Evolutionary conservation across 2,113 vertebrate species (phyloP).

Genomic region (Nothoprocta pentlandii): DNA sequence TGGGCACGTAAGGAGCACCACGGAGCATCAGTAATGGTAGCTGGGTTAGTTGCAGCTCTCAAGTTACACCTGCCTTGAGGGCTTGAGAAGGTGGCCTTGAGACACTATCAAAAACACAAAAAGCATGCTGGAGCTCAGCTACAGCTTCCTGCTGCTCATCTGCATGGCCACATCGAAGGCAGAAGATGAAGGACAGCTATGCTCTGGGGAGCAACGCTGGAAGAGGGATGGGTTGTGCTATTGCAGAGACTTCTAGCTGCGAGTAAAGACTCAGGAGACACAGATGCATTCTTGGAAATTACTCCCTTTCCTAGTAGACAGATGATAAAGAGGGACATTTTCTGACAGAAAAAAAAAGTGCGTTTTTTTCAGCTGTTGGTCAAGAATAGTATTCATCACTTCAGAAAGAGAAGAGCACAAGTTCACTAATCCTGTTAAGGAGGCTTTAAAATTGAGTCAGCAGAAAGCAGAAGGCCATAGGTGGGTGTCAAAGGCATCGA

Average conservation of each 20-base stretch:
- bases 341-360: neutral
- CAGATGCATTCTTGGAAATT: neutral
- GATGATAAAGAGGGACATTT: neutral
- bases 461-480: accelerated
- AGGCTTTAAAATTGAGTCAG: neutral
- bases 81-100: neutral
- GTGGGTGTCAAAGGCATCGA: neutral
- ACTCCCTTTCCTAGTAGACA: neutral
- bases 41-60: neutral
- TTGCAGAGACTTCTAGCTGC: neutral
- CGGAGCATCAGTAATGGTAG: neutral
- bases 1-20: neutral
- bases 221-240: neutral
- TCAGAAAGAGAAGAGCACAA: neutral
- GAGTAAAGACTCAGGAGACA: neutral
- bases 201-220: neutral
- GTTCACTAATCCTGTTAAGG: neutral
- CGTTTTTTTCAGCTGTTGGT: neutral
- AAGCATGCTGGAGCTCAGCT: neutral
- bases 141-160: neutral
- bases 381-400: neutral
- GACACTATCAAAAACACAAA: neutral
- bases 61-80: neutral
- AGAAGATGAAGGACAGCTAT: neutral
- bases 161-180: neutral